Conservation (phyloP, 2,888 invertebrate genomes). For the Neria commutata region DNA sequence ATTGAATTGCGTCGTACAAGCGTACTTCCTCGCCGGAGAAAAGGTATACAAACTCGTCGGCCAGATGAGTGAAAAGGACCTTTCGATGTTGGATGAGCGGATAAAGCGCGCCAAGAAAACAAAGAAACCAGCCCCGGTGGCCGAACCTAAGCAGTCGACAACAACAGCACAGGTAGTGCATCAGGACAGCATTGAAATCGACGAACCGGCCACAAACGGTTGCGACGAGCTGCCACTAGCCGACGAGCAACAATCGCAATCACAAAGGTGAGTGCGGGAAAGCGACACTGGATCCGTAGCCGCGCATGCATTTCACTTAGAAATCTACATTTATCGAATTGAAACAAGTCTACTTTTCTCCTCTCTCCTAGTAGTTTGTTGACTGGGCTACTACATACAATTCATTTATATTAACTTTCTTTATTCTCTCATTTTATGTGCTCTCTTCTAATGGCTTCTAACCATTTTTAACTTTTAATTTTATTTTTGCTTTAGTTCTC, state of each 20-base stretch:
- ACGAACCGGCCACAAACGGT: slow-evolving; percentile 57
- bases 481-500: slow-evolving; percentile 43
- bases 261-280: neutral
- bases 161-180: slow-evolving; percentile 51
- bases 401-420: slow-evolving; percentile 1
- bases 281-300: too few species aligned
- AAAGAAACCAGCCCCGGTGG: slow-evolving; percentile 61
- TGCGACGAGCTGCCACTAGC: slow-evolving; percentile 56
- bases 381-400: slow-evolving; percentile 13
- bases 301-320: neutral
- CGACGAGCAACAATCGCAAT: slow-evolving; percentile 49
- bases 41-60: slow-evolving; percentile 88
- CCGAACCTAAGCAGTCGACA: slow-evolving; percentile 58
- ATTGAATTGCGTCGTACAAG: slow-evolving; percentile 89
- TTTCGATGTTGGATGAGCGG: slow-evolving; percentile 91
- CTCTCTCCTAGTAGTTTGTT: neutral
- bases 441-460: too few species aligned
- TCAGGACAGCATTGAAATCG: slow-evolving; percentile 61
- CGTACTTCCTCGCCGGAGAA: slow-evolving; percentile 90
- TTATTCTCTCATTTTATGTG: slow-evolving; percentile 12
- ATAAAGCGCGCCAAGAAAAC: slow-evolving; percentile 87
- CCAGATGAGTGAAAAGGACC: slow-evolving; percentile 92
- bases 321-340: neutral
- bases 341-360: too few species aligned
- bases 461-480: slow-evolving; percentile 15